Conservation (phyloP, 2,113 vertebrate species). For the Rhinolophus ferrumequinum region DNA sequence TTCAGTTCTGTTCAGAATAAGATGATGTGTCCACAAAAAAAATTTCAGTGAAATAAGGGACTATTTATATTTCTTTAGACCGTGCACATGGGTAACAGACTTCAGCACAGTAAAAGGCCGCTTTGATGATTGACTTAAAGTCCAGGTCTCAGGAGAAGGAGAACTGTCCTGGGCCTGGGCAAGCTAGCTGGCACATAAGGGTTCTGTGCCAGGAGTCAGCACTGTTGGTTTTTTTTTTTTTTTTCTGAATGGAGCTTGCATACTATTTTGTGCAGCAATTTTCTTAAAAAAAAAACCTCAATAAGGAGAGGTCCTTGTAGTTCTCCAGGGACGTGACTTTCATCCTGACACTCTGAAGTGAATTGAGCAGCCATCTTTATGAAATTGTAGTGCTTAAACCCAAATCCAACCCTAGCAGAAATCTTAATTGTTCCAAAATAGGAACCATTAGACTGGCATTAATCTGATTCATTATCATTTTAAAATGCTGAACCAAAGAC, state of each 20-base stretch:
- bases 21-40: background rate
- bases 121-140: background rate
- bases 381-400: background rate
- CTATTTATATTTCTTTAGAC: background rate
- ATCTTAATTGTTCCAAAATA: conserved; percentile 21
- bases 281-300: background rate
- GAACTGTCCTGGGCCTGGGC: background rate
- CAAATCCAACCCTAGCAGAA: background rate
- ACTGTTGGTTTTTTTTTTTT: background rate
- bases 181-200: background rate
- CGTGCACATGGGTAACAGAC: background rate
- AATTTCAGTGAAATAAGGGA: background rate
- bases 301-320: background rate
- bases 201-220: background rate
- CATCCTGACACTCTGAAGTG: background rate
- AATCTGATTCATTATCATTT: conserved; percentile 44
- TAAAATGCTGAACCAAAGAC: background rate
- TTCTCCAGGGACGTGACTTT: background rate
- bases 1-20: background rate
- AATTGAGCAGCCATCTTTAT: background rate
- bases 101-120: background rate
- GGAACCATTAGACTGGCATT: conserved; percentile 27
- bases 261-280: background rate
- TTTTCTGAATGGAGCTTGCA: background rate
- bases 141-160: background rate